Percentiles rank a stretch among this genome's conserved stretches.
phyloP scores from a whole-genome alignment of 2,888 invertebrate genomes.

The Cephus runcator region DNA sequence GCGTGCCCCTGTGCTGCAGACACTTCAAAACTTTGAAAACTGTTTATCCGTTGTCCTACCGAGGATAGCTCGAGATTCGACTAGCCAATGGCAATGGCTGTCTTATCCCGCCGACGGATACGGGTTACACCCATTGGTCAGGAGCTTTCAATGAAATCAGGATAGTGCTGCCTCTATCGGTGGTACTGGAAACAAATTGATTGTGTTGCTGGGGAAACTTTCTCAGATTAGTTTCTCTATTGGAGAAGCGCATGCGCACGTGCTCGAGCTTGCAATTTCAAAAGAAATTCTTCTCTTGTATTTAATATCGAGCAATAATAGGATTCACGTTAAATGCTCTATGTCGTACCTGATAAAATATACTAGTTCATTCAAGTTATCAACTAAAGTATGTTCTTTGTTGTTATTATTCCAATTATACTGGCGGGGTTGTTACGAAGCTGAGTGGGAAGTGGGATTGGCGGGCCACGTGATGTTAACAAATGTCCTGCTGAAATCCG shows the following conservation, averaged over 20 bases:
- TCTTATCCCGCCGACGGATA: conserved; percentile 50
- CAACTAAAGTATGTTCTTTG: background rate
- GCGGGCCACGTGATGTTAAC: background rate
- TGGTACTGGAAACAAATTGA: conserved; percentile 8
- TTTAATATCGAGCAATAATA: background rate
- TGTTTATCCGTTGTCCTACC: conserved; percentile 41
- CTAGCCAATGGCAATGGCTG: conserved; percentile 34
- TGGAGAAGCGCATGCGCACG: background rate
- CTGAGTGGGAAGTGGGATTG: background rate
- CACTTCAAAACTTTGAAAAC: conserved; percentile 46
- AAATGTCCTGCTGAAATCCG: background rate
- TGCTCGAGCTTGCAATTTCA: background rate
- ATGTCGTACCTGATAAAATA: background rate
- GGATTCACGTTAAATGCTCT: background rate
- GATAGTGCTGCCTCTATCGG: conserved; percentile 20
- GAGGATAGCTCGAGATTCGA: conserved; percentile 21
- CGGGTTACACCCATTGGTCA: conserved; percentile 39
- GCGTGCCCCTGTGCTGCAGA: conserved; percentile 24
- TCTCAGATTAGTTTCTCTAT: conserved; percentile 21
- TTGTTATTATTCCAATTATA: background rate
- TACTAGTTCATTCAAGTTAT: background rate
- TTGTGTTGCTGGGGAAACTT: conserved; percentile 49
- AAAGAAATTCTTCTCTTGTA: background rate
- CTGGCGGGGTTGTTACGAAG: background rate
- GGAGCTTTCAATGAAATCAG: background rate